phyloP scores from a whole-genome alignment of 2,888 invertebrate genomes.

The Electrophaes corylata region DNA sequence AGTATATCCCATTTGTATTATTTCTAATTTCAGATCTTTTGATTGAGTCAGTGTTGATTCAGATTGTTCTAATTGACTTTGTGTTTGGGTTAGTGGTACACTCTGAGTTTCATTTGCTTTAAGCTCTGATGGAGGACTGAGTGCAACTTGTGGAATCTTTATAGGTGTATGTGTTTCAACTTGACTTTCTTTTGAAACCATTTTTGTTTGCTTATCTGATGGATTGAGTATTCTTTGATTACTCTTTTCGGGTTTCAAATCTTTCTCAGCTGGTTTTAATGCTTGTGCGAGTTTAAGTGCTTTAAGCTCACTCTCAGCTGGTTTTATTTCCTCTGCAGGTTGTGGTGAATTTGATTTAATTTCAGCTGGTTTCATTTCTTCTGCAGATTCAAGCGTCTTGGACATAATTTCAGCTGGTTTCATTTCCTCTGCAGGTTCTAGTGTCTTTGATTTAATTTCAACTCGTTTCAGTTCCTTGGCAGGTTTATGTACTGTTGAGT shows the following conservation, averaged over 20 bases:
- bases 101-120: not conserved
- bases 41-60: not conserved
- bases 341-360: not conserved
- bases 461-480: not conserved
- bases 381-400: not conserved
- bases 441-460: not conserved
- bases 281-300: not conserved
- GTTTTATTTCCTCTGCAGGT: not conserved
- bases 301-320: not conserved
- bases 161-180: not conserved
- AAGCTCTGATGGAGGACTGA: not conserved
- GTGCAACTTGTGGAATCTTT: not conserved
- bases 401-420: not conserved
- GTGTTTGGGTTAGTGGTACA: not conserved
- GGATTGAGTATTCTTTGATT: not conserved
- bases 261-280: not conserved
- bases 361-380: not conserved
- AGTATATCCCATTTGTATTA: not conserved
- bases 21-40: conserved; percentile 3
- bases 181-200: not conserved
- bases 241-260: not conserved
- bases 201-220: not conserved
- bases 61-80: conserved; percentile 1
- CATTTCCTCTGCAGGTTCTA: not conserved
- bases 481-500: not conserved